phyloP scores from a whole-genome alignment of 2,888 invertebrate species.

The Drosophila suboccidentalis region DNA sequence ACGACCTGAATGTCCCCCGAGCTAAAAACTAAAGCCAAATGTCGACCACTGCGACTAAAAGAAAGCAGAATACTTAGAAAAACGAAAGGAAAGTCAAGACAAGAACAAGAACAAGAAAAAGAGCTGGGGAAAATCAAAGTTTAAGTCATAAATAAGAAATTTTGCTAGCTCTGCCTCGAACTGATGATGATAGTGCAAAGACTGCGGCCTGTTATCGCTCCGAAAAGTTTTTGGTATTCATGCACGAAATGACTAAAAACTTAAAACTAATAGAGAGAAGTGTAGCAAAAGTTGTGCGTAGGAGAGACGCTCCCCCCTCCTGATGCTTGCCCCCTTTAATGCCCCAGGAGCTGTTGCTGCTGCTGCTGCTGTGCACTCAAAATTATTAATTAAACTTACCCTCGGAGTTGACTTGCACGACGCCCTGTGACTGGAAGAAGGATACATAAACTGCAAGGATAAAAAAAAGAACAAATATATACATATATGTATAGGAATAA shows the following conservation, averaged over 20 bases:
- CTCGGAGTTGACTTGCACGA: conserved; percentile 83
- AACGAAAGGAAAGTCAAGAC: neutral
- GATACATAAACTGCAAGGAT: conserved; percentile 80
- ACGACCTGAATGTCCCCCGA: conserved; percentile 33
- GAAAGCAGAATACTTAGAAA: conserved; percentile 6
- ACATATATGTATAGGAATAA: conserved; percentile 32
- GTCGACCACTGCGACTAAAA: conserved; percentile 1
- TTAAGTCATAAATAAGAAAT: conserved; percentile 74
- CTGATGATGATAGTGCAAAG: conserved; percentile 68
- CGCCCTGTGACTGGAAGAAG: conserved; percentile 78
- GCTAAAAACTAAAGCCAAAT: conserved; percentile 37
- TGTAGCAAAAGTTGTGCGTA: conserved; percentile 69
- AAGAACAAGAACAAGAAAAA: neutral
- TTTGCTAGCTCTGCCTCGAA: conserved; percentile 33
- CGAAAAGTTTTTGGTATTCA: conserved; percentile 74
- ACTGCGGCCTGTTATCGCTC: conserved; percentile 70
- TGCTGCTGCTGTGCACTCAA: conserved; percentile 56
- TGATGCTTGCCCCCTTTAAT: neutral
- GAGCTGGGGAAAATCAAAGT: conserved; percentile 64
- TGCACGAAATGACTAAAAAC: conserved; percentile 78
- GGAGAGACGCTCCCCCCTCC: neutral
- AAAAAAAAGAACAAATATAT: conserved; percentile 32
- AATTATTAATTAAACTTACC: conserved; percentile 85
- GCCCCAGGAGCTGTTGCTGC: conserved; percentile 14
- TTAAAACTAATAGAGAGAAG: conserved; percentile 78